Base-by-base conservation (phyloP, 1,140 invertebrate species). In the Philaenus spumarius region DNA sequence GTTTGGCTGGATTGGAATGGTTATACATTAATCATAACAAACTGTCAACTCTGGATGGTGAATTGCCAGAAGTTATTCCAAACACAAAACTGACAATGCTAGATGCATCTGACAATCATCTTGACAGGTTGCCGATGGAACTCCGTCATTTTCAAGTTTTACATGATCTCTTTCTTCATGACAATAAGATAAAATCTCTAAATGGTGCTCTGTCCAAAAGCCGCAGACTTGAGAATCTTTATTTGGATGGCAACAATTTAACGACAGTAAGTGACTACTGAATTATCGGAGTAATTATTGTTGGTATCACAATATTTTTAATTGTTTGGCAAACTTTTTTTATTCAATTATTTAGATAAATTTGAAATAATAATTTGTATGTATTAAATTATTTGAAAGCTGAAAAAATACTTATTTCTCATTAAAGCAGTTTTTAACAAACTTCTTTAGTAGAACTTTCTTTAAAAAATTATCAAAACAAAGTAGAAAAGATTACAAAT, bases 1-100 rank as follows among this genome's bases (percentile, higher is more conserved):
- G 85, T 52, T 67, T 90, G 26, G 78, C 82, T 60, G 78, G 85
- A 52, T 71, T 90, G 14, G 80, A 86, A 66, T 89, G 87, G 81
- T 76, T 91, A 35, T 82, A 89, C 52, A 80, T 90, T 23, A 89
- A 89, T 68, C 76, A 80, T 17, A 91, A 91, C 68, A 77, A 84
- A 46, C 72, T 91, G 26, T 81, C 80, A 48, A 78, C 81, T 12
- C 73, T 91, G 57, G 87, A 90, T 17, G 81, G 81, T 22, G 83
- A 91, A 72, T 68, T 91, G 58, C 87, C 87, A 9, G 73, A 74
- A 47, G 75, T 78, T 64, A 60, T 56, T 69, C 75, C 75, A 74
- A 81, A 72, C 74, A 81, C 76, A 0, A 82, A 81, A 66, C 67
- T 90, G 2, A 77, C 78, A 15, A 76, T 87, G 61, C 76, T 91